These are phyloP conservation scores for Psococerastis gibbosa DNA, from an alignment of 2,888 invertebrate species.

Conservation along the genomic window DNA sequence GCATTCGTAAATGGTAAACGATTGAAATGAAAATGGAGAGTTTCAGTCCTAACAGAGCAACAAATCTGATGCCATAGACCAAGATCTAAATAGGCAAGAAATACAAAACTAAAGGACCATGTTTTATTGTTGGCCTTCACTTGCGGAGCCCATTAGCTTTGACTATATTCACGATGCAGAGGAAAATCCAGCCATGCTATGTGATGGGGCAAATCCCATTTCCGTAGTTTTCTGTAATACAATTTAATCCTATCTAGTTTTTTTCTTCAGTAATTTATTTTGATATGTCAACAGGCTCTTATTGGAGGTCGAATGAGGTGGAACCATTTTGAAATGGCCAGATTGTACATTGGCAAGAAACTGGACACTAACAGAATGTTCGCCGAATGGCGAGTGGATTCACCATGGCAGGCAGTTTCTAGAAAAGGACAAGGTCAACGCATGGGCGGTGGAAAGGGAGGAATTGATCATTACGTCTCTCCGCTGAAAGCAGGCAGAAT, in stretches of 20 bases:
- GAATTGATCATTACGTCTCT: slow-evolving; percentile 86
- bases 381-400: slow-evolving; percentile 83
- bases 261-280: slow-evolving; percentile 10
- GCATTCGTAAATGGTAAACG: no score
- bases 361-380: slow-evolving; percentile 70
- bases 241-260: no score
- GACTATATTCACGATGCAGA: no score
- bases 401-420: slow-evolving; percentile 91
- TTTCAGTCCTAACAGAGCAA: no score
- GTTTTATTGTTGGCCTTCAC: no score
- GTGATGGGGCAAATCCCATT: no score
- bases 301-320: slow-evolving; percentile 62
- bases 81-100: no score
- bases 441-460: slow-evolving; percentile 93
- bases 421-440: slow-evolving; percentile 77
- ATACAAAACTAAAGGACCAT: no score
- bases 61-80: no score
- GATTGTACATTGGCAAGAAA: slow-evolving; percentile 54
- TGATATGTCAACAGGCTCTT: slow-evolving; percentile 56
- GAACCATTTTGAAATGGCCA: slow-evolving; percentile 78
- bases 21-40: no score
- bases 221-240: not conserved
- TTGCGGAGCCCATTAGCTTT: no score
- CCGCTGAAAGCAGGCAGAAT: slow-evolving; percentile 81
- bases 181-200: no score